These are phyloP conservation scores for Diachrysia chrysitis DNA, from an alignment of 2,888 invertebrate genomes.

Conservation along the genomic window DNA sequence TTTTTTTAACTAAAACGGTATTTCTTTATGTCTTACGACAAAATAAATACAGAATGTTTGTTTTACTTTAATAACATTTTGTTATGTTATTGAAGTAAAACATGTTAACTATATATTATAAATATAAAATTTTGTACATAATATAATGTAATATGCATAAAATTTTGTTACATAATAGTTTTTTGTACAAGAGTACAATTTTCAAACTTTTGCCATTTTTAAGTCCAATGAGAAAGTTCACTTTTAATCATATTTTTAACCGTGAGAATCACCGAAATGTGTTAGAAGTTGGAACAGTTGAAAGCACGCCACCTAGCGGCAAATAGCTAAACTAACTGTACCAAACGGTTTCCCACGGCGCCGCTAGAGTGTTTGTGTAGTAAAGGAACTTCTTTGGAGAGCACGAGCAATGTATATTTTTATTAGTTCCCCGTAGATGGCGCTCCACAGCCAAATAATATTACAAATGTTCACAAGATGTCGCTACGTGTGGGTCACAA, in stretches of 20 bases:
- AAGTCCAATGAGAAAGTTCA: not conserved
- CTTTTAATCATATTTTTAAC: too few species aligned
- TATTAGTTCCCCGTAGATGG: slow-evolving; percentile 17
- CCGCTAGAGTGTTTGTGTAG: not conserved
- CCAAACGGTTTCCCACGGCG: not conserved
- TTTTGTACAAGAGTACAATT: not conserved
- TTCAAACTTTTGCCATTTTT: not conserved
- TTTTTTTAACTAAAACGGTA: too few species aligned
- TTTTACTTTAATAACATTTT: too few species aligned
- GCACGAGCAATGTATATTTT: not conserved
- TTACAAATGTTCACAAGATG: slow-evolving; percentile 13
- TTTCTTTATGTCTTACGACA: too few species aligned
- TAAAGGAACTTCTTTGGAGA: too few species aligned
- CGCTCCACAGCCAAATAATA: not conserved
- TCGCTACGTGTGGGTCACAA: not conserved
- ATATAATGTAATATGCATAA: not conserved
- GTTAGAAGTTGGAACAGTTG: not conserved
- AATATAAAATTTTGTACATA: too few species aligned
- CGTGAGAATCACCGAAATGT: not conserved
- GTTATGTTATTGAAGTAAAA: too few species aligned
- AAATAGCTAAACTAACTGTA: slow-evolving; percentile 46
- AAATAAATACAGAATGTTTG: too few species aligned
- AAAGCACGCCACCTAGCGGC: slow-evolving; percentile 62
- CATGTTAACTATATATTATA: too few species aligned
- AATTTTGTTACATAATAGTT: not conserved